Base-by-base conservation (phyloP, 2,888 invertebrate species). In the Gnatocerus cornutus region DNA sequence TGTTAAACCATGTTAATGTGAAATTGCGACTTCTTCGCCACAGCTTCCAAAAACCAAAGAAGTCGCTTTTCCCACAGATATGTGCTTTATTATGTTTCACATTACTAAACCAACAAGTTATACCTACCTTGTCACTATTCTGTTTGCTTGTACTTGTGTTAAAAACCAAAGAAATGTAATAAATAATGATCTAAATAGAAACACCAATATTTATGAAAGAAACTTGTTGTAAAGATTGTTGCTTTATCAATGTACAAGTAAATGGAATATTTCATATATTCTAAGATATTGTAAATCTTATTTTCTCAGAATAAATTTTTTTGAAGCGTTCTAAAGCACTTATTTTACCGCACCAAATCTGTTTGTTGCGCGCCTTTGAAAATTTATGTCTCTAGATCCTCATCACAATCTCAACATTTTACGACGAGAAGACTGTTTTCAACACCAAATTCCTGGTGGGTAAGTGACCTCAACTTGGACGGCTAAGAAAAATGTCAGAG, bases 61-160 rank as follows among this genome's bases (percentile, higher is more conserved):
- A 64, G 55, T 55, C 43, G 64, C 37, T 9, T 46, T 64, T 62
- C 39, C 55, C 13, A 21, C n/a, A n/a, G n/a, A n/a, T 68, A 62
- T 67, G 67, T 67, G 61, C 61, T 67, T 62, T 64, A 48, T 67
- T 52, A 45, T 8, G 50, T 59, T 59, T 55, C 2, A 45, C 62
- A 48, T 33, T 62, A n/a, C n/a, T n/a, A 12, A 56, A 53, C 53
- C 27, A 55, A 46, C 50, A 41, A 37, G 33, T 62, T 13, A 58
- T 58, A 43, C n/a, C n/a, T n/a, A n/a, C 33, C 50, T 55, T 59
- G 14, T 43, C 59, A 61, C 41, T 71, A 64, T 71, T 71, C 71
- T 71, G 71, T 71, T 71, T 71, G 71, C 71, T 71, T 69, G 71
- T 71, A 71, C 71, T 68, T 65, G 58, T 62, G 68, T 71, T 65